These are phyloP conservation scores for Chorisops tibialis DNA, from an alignment of 2,888 invertebrate species.

Conservation along the genomic window DNA sequence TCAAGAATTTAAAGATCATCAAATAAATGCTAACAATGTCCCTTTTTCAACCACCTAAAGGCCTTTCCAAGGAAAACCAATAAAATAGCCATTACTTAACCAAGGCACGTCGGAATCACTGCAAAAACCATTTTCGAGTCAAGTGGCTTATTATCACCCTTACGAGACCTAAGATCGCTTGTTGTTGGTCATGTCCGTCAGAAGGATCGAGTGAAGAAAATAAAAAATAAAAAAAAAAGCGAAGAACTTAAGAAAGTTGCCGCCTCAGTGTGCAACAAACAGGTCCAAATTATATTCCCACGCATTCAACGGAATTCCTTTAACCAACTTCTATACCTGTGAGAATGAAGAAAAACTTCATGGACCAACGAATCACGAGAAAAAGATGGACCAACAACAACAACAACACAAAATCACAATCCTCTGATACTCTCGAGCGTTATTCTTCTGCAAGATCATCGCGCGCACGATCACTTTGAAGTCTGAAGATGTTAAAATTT, in stretches of 20 bases:
- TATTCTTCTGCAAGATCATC: slow-evolving; percentile 23
- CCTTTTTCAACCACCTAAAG: too few species aligned
- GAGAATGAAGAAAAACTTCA: too few species aligned
- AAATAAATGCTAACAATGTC: too few species aligned
- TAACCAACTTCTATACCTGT: neutral
- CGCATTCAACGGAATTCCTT: slow-evolving; percentile 32
- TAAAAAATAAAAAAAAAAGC: neutral
- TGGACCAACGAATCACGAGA: too few species aligned
- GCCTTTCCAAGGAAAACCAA: too few species aligned
- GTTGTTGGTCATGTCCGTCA: slow-evolving; percentile 4
- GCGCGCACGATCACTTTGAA: neutral
- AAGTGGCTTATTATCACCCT: slow-evolving; percentile 26
- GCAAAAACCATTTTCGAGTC: slow-evolving; percentile 21
- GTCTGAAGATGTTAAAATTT: too few species aligned
- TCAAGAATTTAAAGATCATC: too few species aligned
- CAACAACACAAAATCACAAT: slow-evolving; percentile 32
- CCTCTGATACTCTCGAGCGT: slow-evolving; percentile 31
- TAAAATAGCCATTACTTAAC: too few species aligned
- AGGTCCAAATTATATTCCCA: slow-evolving; percentile 33
- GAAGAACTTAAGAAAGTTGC: slow-evolving; percentile 18
- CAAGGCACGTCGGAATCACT: neutral
- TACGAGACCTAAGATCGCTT: neutral
- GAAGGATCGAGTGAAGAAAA: neutral
- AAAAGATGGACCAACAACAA: slow-evolving; percentile 18
- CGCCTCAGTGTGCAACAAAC: slow-evolving; percentile 25